Evolutionary conservation across 1,140 invertebrate genomes (phyloP), one percentile per base, ranked within the genome.

Genomic region (Diorhabda sublineata): DNA sequence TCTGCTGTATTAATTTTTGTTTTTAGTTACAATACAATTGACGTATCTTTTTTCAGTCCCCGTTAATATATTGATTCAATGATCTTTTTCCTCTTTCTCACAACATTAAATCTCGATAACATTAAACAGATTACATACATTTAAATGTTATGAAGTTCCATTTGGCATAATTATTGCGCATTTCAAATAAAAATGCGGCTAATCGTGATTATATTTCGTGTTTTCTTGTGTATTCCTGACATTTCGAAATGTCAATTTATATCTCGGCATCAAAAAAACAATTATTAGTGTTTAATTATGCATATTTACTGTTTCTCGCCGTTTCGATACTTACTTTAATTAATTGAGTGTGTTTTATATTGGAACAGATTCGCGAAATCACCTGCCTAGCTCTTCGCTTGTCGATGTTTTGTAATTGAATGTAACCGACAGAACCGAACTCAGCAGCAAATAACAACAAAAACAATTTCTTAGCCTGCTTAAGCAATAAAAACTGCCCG

Each of bases 271-370:
- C 47, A 52, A 52, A 52, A 26, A 26, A 52, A 52, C 47, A 52
- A 52, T 52, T 52, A 52, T 52, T 52, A 52, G 47, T 52, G 47
- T 52, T 52, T 52, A 52, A 52, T 52, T 52, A 52, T 52, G 47
- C 47, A 52, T 52, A 26, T 26, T 26, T 26, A 52, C 47, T 52
- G 47, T 8, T 52, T 52, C 47, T 52, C 47, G 47, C 2, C n/a
- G 6, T 52, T n/a, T 52, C n/a, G 6, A 52, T 52, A 52, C 47
- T 52, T 52, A 52, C 47, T n/a, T 6, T 52, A 52, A 52, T 52
- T 52, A 52, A 52, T 52, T 52, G 47, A 52, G 47, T 52, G 47
- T 52, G 47, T 52, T 52, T 52, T 52, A 52, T 52, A 52, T 52
- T 3, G 47, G 47, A 52, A 52, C 47, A 52, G 47, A 52, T 52